Conservation (phyloP, 2,888 invertebrate genomes). For the Anorthoa munda region DNA sequence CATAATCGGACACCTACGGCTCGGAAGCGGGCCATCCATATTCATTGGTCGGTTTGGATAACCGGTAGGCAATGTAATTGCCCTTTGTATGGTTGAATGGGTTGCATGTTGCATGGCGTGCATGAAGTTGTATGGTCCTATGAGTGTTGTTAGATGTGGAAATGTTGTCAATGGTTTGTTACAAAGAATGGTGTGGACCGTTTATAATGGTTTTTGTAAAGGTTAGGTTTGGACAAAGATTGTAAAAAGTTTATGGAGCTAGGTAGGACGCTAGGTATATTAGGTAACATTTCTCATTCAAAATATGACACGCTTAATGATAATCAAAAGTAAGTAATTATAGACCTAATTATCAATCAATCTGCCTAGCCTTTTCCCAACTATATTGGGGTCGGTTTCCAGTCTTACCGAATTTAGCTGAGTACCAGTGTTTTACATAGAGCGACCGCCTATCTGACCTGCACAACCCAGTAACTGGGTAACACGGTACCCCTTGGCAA, state of each 20-base stretch:
- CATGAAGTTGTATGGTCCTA: conserved; percentile 51
- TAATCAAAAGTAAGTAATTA: no score
- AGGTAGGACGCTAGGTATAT: no score
- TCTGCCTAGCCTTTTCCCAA: no score
- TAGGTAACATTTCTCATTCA: no score
- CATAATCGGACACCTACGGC: conserved; percentile 83
- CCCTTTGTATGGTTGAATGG: conserved; percentile 69
- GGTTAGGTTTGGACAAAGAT: background rate
- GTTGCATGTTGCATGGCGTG: conserved; percentile 42
- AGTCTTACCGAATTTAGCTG: no score
- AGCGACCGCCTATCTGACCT: no score
- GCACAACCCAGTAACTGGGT: no score
- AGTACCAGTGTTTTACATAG: no score
- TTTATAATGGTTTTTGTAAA: conserved; percentile 4
- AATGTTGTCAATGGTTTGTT: conserved; percentile 40
- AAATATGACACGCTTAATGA: no score
- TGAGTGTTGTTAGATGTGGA: conserved; percentile 37
- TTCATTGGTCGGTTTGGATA: conserved; percentile 80
- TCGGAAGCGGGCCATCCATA: conserved; percentile 78
- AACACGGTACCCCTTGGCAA: no score
- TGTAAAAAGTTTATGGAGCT: background rate
- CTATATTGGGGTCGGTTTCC: no score
- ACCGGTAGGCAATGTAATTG: conserved; percentile 78
- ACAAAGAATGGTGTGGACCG: background rate
- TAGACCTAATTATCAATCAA: no score